Base-by-base conservation (phyloP, 2,113 vertebrate species). In the Ictalurus punctatus region DNA sequence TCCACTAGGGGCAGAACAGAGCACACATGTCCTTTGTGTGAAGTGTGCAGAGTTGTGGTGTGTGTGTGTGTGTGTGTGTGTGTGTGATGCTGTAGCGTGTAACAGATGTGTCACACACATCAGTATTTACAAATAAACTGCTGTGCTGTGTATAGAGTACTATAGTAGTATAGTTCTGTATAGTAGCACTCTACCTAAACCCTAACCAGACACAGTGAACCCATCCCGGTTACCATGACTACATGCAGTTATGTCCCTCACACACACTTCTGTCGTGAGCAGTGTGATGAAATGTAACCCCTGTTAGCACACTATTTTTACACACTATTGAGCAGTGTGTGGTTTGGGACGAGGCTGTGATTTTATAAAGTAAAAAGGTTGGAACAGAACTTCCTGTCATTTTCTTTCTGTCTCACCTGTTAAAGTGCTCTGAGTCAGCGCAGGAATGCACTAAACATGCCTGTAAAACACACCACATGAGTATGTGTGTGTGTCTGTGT, bases 381-480 rank as follows among this genome's bases (percentile, higher is more conserved):
- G 52, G 74, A 78, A 78, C 40, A 48, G 40, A 52, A 79, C 44
- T 52, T 79, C 76, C 44, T 27, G 76, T 79, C 44, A 27, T 79
- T 52, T 25, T 52, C 37, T 12, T 23, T 76, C 40, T 48, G 25
- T 79, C 44, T 52, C 25, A 79, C 76, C 44, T 19, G 30, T 82
- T 81, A 81, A 56, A 81, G 52, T 21, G n/a, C 3, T 0, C 74
- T 87, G 89, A 87, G 79, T 84, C 58, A 89, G 73, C 27, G 34
- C 78, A 83, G 90, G 89, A 91, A 90, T 88, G 81, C 84, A 88
- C 81, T 91, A 90, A 89, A 90, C 83, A 58, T 14, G 56, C 80
- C 86, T 86, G 73, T 92, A 92, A 90, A 92, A 90, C 83, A 87
- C 81, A 84, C 40, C 71, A 63, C 86, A 34, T 81, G 86, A 82